These are phyloP conservation scores for Callospermophilus lateralis DNA, from an alignment of 2,113 vertebrate species.

Conservation along the genomic window DNA sequence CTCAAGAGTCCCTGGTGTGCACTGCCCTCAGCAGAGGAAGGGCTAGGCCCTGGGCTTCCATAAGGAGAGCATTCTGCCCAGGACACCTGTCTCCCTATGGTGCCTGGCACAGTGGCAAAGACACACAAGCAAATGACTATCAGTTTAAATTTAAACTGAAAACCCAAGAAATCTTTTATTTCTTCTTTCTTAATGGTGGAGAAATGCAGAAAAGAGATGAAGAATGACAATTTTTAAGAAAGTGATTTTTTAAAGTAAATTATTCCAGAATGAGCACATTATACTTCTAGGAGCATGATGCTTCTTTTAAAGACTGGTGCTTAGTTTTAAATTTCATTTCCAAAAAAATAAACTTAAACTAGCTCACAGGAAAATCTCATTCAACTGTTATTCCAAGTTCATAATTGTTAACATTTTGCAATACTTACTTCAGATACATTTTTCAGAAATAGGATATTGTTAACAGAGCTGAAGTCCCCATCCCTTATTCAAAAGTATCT, in stretches of 20 bases:
- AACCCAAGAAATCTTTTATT: background rate
- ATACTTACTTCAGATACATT: too few species aligned
- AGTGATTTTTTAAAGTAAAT: background rate
- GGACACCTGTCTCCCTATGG: background rate
- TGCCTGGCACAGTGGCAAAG: rapidly evolving
- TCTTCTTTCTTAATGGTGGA: background rate
- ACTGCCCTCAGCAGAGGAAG: background rate
- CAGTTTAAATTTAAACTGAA: background rate
- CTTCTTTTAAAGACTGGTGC: background rate
- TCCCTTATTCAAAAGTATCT: rapidly evolving
- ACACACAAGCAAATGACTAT: rapidly evolving
- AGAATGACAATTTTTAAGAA: background rate
- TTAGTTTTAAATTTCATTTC: background rate
- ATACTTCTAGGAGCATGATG: background rate
- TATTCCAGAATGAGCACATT: background rate
- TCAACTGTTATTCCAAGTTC: background rate
- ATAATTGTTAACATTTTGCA: background rate
- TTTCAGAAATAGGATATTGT: background rate
- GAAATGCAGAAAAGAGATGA: background rate
- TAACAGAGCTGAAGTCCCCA: rapidly evolving
- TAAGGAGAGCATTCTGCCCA: background rate
- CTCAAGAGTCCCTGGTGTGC: too few species aligned
- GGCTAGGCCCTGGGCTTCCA: background rate
- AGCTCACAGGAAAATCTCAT: background rate
- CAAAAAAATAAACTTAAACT: background rate